Base-by-base conservation (phyloP, 2,797 vertebrate genomes). In the Phataginus tetradactyla region DNA sequence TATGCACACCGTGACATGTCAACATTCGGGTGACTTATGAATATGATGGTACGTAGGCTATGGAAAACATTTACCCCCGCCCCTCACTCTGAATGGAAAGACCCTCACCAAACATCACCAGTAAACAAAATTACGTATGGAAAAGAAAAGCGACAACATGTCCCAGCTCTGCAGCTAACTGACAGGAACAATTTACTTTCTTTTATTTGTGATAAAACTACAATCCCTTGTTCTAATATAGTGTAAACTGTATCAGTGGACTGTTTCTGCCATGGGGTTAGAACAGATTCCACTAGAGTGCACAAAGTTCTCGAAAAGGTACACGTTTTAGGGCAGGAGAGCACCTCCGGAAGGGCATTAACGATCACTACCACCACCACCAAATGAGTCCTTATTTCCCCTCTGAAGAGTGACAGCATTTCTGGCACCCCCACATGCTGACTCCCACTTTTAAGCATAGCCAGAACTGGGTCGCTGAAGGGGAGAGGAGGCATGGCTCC, bases 1-100 rank as follows among this genome's bases (percentile, higher is more conserved):
- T 96, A 97, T 95, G 97, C 96, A 98, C 91, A 96, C 97, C 85
- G 84, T 95, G 96, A 96, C 97, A 85, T 96, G 96, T 98, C 98
- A 98, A 98, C 98, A 97, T 98, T 97, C 97, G 95, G 96, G 97
- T 98, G 97, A 98, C 97, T 98, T 98, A 98, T 89, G 96, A 98
- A 98, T 96, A 96, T 79, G 94, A 98, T 97, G 96, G 96, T 86
- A 97, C 79, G 81, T 94, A 96, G 98, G 93, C 97, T 98, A 96
- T 85, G 92, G 97, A 98, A 98, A 98, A 97, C 97, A 97, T 96
- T 97, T 98, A 63, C 93, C 88, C 97, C 29, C 1, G 1, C 4
- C 0, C 94, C 96, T 98, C 93, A 92, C 80, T 96, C 96, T 96
- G 97, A 98, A 96, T 94, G 96, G 96, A 97, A 98, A 98, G 97